phyloP scores from a whole-genome alignment of 1,140 invertebrate genomes.

The Glomeris maerens region DNA sequence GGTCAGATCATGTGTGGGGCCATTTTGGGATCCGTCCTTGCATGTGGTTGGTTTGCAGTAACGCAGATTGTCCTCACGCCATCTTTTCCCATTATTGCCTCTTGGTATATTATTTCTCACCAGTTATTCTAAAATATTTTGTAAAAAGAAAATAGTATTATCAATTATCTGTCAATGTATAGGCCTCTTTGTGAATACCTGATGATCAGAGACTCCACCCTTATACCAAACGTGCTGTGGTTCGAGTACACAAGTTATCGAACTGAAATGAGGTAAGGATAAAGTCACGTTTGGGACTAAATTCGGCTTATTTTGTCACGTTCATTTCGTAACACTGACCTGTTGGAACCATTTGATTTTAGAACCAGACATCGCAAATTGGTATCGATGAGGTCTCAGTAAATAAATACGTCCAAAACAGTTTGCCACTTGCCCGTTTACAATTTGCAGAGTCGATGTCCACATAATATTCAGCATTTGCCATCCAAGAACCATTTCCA shows the following conservation, averaged over 20 bases:
- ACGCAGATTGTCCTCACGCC: slow-evolving; percentile 68
- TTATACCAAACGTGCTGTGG: slow-evolving; percentile 87
- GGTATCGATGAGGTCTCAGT: slow-evolving; percentile 74
- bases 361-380: slow-evolving; percentile 63
- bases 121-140: slow-evolving; percentile 20
- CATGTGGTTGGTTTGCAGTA: slow-evolving; percentile 57
- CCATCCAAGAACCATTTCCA: too few relatives aligned
- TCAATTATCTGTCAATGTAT: slow-evolving; percentile 27
- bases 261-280: slow-evolving; percentile 46
- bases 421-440: too few relatives aligned
- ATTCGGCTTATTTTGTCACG: slow-evolving; percentile 7
- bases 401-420: too few relatives aligned
- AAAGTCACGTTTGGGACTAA: not conserved
- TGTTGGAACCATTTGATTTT: slow-evolving; percentile 10
- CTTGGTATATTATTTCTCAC: too few relatives aligned
- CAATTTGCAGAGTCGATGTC: too few relatives aligned
- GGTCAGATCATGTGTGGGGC: slow-evolving; percentile 66
- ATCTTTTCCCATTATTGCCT: slow-evolving; percentile 66
- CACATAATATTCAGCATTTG: too few relatives aligned
- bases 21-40: slow-evolving; percentile 50
- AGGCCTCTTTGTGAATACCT: slow-evolving; percentile 76
- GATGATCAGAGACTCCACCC: slow-evolving; percentile 70
- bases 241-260: slow-evolving; percentile 84
- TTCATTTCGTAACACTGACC: slow-evolving; percentile 1
- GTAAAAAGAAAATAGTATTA: not conserved